Base-by-base conservation (phyloP, 2,888 invertebrate genomes). In the Alentia gelatinosa region DNA sequence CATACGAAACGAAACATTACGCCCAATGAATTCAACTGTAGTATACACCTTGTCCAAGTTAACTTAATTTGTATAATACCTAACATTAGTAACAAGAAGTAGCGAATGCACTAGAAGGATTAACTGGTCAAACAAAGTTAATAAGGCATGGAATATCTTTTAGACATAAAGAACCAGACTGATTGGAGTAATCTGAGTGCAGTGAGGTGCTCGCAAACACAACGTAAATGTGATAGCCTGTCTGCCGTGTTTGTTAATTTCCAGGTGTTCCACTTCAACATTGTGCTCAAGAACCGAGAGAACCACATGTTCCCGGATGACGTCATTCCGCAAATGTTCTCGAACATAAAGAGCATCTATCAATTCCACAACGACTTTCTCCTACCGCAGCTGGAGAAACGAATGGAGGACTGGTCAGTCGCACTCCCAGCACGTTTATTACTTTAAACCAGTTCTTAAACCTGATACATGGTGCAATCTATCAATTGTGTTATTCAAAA, bases 311-410 rank as follows among this genome's bases (percentile, higher is more conserved):
- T 97, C 92, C 97, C 97, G 15, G 96, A 96, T 42, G 97, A 97
- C 91, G 96, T 97, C 19, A 96, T 97, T 50, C 97, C 97, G 7
- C 97, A 97, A 92, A 97, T 97, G 96, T 97, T 97, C 94, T 97
- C 97, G 35, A 97, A 97, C 94, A 96, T 97, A 88, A 97, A 97
- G 93, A 97, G 97, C 63, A 97, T 97, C 90, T 97, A 97, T 94
- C 97, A 97, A 93, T 97, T 97, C 94, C 97, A 97, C 95, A 96
- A 97, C 93, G 97, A 97, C 92, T 97, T 97, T 94, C 95, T 97
- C 40, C 95, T 97, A 75, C 97, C 97, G 0, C 97, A 97, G 94
- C 95, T 97, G 39, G 97, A 97, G 94, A 97, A 97, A 84, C 95
- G 97, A 84, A 97, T 97, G 95, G 95, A 96, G 56, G 96, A 96